Conservation (phyloP, 2,113 vertebrate genomes). For the Dascyllus trimaculatus region DNA sequence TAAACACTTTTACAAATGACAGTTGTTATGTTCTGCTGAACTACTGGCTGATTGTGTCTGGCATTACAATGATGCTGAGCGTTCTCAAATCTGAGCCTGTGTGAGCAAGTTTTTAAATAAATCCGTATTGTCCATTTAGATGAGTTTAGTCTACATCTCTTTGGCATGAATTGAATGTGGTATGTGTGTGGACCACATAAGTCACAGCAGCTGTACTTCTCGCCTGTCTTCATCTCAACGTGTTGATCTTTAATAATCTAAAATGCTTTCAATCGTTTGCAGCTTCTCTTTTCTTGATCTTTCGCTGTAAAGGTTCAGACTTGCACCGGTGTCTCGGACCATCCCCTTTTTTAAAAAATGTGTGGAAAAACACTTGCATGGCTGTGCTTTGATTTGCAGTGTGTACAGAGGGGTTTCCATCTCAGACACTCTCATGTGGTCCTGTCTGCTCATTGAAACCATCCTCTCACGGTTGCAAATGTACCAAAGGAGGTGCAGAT, state of each 20-base stretch:
- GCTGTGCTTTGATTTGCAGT: constrained; percentile 73
- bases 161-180: background rate
- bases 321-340: constrained; percentile 38
- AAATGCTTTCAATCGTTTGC: background rate
- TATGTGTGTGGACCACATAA: too few relatives aligned
- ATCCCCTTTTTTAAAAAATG: constrained; percentile 64
- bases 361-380: constrained; percentile 77
- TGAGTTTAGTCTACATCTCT: background rate
- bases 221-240: background rate
- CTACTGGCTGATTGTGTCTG: too few relatives aligned
- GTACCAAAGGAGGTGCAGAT: constrained; percentile 24
- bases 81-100: too few relatives aligned
- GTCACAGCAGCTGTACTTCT: too few relatives aligned
- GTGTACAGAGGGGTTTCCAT: constrained; percentile 74
- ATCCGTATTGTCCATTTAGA: too few relatives aligned
- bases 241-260: background rate
- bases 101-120: too few relatives aligned
- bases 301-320: constrained; percentile 10
- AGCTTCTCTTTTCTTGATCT: background rate
- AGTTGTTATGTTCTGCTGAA: too few relatives aligned
- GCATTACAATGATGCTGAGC: too few relatives aligned
- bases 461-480: constrained; percentile 58
- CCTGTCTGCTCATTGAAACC: constrained; percentile 69
- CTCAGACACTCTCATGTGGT: constrained; percentile 76
- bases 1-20: too few relatives aligned